Percentiles rank a stretch among this genome's conserved stretches.
Evolutionary conservation across 2,113 vertebrate species (phyloP).

Genomic region (Tragelaphus scriptus): DNA sequence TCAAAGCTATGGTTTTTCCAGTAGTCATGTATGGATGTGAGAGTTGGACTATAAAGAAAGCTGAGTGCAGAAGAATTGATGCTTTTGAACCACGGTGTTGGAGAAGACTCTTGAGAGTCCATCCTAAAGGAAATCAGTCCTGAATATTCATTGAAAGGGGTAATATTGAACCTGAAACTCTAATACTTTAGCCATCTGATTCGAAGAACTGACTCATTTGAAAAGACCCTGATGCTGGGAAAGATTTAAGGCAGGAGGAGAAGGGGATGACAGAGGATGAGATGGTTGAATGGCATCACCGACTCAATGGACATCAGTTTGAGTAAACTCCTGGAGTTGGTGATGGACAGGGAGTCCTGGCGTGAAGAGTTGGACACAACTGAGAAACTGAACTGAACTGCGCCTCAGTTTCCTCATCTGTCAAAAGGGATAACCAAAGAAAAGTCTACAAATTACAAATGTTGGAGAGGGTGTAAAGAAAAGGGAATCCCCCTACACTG

Average conservation of each 20-base stretch:
- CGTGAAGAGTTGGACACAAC: rapidly evolving
- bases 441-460: not conserved
- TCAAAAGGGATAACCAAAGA: not conserved
- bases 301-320: not conserved
- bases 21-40: not conserved
- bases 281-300: not conserved
- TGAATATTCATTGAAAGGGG: not conserved
- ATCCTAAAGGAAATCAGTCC: not conserved
- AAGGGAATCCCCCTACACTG: not conserved
- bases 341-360: not conserved
- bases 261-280: not conserved
- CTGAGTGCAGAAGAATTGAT: not conserved
- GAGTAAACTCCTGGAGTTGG: not conserved
- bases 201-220: not conserved
- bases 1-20: not conserved
- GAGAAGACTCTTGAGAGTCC: not conserved
- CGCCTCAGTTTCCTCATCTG: not conserved
- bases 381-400: not conserved
- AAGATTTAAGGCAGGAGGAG: not conserved
- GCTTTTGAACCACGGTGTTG: not conserved
- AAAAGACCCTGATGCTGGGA: not conserved
- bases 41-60: not conserved
- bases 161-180: not conserved
- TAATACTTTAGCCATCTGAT: not conserved
- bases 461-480: not conserved